These are phyloP conservation scores for Dendrocincla tyrannina DNA, from an alignment of 2,797 vertebrate genomes.

Conservation along the genomic window DNA sequence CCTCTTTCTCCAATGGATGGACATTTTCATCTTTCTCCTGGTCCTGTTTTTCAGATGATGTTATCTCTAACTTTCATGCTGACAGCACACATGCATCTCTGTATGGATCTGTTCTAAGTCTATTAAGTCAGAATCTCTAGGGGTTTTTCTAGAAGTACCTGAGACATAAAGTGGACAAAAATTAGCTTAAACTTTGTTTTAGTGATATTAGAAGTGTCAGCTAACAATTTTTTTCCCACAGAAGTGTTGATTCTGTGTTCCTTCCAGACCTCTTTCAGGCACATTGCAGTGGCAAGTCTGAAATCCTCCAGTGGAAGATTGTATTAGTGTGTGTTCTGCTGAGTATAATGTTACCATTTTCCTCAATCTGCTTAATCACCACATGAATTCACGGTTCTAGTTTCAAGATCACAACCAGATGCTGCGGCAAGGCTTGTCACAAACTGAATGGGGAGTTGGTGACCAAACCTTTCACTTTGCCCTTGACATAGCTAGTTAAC, in stretches of 20 bases:
- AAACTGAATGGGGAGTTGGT: not conserved
- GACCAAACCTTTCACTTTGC: not conserved
- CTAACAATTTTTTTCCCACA: not conserved
- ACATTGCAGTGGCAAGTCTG: not conserved
- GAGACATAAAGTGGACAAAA: not conserved
- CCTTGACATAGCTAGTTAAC: not conserved
- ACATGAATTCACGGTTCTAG: not conserved
- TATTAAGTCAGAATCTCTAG: not conserved
- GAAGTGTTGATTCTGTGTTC: not conserved
- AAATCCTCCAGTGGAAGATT: not conserved
- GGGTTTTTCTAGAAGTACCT: not conserved
- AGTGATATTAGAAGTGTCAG: not conserved
- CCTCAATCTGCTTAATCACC: not conserved
- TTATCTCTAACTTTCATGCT: not conserved
- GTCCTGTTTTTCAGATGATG: not conserved
- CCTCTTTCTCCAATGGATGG: not conserved
- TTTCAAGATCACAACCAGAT: not conserved
- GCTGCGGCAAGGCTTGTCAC: rapidly evolving
- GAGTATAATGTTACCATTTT: not conserved
- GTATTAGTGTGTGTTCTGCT: not conserved
- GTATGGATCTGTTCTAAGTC: not conserved
- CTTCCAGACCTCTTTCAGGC: not conserved
- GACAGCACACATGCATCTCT: not conserved
- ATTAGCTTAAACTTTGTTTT: not conserved
- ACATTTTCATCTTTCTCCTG: not conserved